These are phyloP conservation scores for Coelopa frigida DNA, from an alignment of 1,140 invertebrate species.

Conservation along the genomic window DNA sequence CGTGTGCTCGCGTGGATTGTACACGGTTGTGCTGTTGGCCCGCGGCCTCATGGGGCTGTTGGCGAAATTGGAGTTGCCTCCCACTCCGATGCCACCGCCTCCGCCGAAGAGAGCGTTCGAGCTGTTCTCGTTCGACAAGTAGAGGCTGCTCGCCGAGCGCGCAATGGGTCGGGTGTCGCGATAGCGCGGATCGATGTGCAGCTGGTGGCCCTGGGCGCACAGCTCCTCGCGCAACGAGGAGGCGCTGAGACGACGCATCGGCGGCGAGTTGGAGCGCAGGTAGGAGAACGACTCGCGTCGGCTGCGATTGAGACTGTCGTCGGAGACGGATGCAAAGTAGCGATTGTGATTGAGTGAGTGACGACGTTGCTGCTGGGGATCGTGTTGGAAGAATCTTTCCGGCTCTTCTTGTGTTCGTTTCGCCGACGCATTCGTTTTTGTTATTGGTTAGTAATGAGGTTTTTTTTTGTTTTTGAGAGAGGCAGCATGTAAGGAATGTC, in stretches of 20 bases:
- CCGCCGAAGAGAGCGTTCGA: conserved; percentile 16
- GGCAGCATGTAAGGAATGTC: conserved; percentile 17
- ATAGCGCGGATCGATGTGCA: conserved; percentile 42
- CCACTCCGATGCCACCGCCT: conserved; percentile 1
- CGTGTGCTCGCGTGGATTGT: too few species aligned
- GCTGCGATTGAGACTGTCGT: conserved; percentile 39
- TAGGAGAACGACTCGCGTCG: conserved; percentile 38
- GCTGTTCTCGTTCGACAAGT: conserved; percentile 28
- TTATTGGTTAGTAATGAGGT: conserved; percentile 5
- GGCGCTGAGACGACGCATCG: conserved; percentile 34
- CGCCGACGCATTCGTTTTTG: too few species aligned
- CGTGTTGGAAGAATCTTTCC: conserved; percentile 12
- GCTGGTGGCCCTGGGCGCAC: conserved; percentile 32
- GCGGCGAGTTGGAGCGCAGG: conserved; percentile 28
- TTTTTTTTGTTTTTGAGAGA: conserved; percentile 10
- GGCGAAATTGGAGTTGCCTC: conserved; percentile 1
- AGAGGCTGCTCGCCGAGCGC: conserved; percentile 35
- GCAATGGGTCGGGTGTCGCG: conserved; percentile 39
- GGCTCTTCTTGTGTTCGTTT: conserved; percentile 5
- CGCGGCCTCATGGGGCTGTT: conserved; percentile 28
- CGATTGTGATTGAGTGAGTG: conserved; percentile 30
- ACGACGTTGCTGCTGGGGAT: conserved; percentile 27
- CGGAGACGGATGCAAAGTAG: conserved; percentile 32
- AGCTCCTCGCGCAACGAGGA: conserved; percentile 41
- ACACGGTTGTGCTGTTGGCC: conserved; percentile 11